Base-by-base conservation (phyloP, 2,797 vertebrate genomes). In the Neomorphus geoffroyi region DNA sequence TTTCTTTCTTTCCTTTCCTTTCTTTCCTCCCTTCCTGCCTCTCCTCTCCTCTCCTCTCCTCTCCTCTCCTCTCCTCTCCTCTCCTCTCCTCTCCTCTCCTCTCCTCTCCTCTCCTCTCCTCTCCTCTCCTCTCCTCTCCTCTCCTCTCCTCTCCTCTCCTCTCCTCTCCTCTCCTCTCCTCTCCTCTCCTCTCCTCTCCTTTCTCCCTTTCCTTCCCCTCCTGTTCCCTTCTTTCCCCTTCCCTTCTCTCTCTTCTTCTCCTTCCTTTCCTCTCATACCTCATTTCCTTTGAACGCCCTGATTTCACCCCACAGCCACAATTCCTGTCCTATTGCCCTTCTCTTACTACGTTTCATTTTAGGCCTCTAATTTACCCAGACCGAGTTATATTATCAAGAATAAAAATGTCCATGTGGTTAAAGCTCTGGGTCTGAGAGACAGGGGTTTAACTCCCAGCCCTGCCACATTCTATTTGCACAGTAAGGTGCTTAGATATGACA, bases 331-430 rank as follows among this genome's bases (percentile, higher is more conserved):
- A 35, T 32, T 60, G 39, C 16, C n/a, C 37, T 19, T 35, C 30
- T 37, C 65, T 80, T 66, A 65, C 19, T 57, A 48, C 24, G 46
- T 65, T 94, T 91, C 71, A 79, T 60, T 92, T 95, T 53, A 81
- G 53, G 33, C 67, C 58, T 88, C 79, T 88, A 39, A 74, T 93
- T 94, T 85, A 93, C 54, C 65, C 32, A 2, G 80, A 88, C 18
- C 0, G 1, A 87, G 87, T 87, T 58, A 32, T 5, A 80, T 35
- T 71, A 41, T 28, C 13, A 22, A 82, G 21, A 88, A 64, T 30
- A 30, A 56, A 80, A 71, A 70, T 16, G 37, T n/a, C 67, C 45
- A 3, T 19, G 58, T 18, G 75, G 50, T 62, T 70, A 50, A 73
- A 70, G 66, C 58, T 92, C 74, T 85, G 80, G 33, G 67, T 66